These are phyloP conservation scores for Cheilosia pagana DNA, from an alignment of 2,888 invertebrate species.

Conservation along the genomic window DNA sequence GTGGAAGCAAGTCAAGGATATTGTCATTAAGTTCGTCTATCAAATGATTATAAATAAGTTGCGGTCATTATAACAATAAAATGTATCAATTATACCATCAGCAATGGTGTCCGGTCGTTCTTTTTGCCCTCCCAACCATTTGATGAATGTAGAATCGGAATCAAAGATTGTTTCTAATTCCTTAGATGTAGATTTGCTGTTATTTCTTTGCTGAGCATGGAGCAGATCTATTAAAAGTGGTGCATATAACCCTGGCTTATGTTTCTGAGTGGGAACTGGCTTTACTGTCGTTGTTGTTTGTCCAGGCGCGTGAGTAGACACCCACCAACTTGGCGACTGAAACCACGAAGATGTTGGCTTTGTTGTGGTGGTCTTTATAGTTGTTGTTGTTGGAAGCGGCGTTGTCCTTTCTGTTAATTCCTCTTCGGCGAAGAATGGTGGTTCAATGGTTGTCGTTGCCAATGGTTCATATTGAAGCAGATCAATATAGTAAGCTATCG, in stretches of 20 bases:
- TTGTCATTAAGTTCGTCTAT: conserved; percentile 75
- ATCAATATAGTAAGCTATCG: conserved; percentile 83
- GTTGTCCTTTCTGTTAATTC: conserved; percentile 53
- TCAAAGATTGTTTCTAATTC: conserved; percentile 21
- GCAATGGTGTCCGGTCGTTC: background rate
- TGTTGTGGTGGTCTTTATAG: conserved; percentile 57
- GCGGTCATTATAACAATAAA: background rate
- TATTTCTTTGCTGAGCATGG: conserved; percentile 3
- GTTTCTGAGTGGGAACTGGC: conserved; percentile 78
- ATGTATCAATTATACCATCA: conserved; percentile 17
- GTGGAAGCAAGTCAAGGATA: conserved; percentile 80
- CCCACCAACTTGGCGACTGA: conserved; percentile 74
- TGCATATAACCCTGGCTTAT: conserved; percentile 80
- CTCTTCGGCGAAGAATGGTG: conserved; percentile 80
- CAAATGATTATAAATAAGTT: background rate
- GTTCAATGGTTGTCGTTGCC: conserved; percentile 81
- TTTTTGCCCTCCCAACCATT: conserved; percentile 40
- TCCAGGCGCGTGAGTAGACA: conserved; percentile 51
- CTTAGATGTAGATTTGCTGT: background rate
- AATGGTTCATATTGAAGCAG: conserved; percentile 82
- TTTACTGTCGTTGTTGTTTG: conserved; percentile 77
- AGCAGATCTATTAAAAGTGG: conserved; percentile 72
- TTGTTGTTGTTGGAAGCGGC: conserved; percentile 17
- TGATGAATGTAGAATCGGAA: conserved; percentile 33
- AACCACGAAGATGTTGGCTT: conserved; percentile 72